Conservation (phyloP, 2,797 vertebrate genomes). For the Sebastes nivosus region DNA sequence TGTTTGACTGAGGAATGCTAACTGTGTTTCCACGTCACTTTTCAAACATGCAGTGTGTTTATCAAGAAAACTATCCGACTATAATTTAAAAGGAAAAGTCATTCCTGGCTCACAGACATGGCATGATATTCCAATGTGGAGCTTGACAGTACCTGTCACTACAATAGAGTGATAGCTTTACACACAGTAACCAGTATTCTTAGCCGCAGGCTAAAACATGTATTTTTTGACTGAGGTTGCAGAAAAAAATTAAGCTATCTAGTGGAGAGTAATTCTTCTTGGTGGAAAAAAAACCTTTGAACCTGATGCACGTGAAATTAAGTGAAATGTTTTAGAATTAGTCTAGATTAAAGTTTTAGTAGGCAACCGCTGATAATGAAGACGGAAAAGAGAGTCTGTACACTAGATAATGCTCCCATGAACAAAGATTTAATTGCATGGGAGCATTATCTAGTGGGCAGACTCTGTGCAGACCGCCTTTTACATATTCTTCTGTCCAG, state of each 20-base stretch:
- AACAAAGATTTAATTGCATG: not conserved
- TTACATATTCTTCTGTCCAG: not conserved
- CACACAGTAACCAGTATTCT: not conserved
- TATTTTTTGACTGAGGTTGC: not conserved
- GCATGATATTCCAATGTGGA: not conserved
- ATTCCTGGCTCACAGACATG: not conserved
- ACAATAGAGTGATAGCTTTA: not conserved
- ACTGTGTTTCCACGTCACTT: not conserved
- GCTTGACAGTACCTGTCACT: not conserved
- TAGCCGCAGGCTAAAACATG: not conserved
- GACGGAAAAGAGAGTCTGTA: not conserved
- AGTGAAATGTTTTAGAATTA: not conserved
- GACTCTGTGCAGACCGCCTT: not conserved
- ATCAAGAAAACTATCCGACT: not conserved
- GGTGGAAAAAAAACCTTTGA: not conserved
- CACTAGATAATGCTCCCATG: not conserved
- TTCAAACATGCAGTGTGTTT: not conserved
- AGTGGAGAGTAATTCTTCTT: not conserved
- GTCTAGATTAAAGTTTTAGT: not conserved
- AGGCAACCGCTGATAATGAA: no score
- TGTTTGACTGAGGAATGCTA: not conserved
- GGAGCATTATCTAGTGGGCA: not conserved
- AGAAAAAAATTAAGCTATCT: not conserved
- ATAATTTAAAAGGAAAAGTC: not conserved
- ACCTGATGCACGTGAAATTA: not conserved